A percentile compares a stretch with the other conserved stretches of the same genome.
phyloP scores from a whole-genome alignment of 2,797 vertebrate species.

The Tinamus major region DNA sequence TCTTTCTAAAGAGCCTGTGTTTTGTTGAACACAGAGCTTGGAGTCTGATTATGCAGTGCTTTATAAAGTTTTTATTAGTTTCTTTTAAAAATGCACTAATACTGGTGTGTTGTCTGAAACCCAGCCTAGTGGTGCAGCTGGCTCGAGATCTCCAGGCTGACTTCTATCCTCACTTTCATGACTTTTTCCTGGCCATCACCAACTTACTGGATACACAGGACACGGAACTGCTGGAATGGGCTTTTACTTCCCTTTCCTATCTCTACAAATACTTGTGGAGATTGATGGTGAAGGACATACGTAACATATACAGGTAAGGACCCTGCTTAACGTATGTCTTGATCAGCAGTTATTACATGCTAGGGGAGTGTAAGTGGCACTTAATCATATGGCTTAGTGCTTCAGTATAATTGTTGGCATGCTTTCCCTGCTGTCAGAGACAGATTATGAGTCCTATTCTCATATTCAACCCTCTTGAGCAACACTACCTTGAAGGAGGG shows the following conservation, averaged over 20 bases:
- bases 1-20: neutral
- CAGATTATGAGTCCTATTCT: neutral
- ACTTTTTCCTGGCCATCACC: conserved; percentile 91
- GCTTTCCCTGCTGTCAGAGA: neutral
- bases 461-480: neutral
- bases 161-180: conserved; percentile 95
- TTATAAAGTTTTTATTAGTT: neutral
- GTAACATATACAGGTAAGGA: conserved; percentile 91
- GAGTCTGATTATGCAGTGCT: neutral
- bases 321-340: neutral
- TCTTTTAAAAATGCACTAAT: conserved; percentile 1
- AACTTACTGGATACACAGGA: conserved; percentile 92
- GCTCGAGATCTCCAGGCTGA: conserved; percentile 96
- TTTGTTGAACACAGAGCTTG: neutral
- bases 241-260: conserved; percentile 93
- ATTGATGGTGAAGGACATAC: conserved; percentile 95
- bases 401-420: neutral
- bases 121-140: conserved; percentile 94
- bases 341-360: neutral
- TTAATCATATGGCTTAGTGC: neutral
- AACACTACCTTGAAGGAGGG: neutral
- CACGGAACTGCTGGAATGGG: conserved; percentile 93
- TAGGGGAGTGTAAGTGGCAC: neutral
- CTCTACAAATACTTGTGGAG: conserved; percentile 99
- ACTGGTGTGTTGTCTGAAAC: conserved; percentile 31